phyloP scores from a whole-genome alignment of 2,888 invertebrate genomes.

The Phortica okadai region DNA sequence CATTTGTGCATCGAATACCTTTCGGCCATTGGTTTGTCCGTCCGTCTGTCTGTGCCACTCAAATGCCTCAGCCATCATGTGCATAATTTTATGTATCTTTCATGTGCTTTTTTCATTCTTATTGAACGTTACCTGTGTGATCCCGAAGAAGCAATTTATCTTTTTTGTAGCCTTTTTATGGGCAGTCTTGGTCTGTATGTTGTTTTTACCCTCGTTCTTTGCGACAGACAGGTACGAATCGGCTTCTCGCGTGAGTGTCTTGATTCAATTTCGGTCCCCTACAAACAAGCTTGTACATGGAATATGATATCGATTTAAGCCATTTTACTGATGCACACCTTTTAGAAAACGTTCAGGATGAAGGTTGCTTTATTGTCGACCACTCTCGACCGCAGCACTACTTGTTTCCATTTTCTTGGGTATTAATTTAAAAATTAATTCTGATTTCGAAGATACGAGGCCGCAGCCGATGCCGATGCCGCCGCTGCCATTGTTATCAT shows the following conservation, averaged over 20 bases:
- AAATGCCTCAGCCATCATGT: slow-evolving; percentile 56
- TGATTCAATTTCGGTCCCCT: too few relatives aligned
- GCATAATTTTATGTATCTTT: slow-evolving; percentile 57
- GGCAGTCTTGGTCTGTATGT: slow-evolving; percentile 63
- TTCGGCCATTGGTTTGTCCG: slow-evolving; percentile 8
- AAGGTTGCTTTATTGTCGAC: neutral
- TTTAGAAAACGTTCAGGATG: too few relatives aligned
- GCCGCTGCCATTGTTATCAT: slow-evolving; percentile 21
- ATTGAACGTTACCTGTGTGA: slow-evolving; percentile 53
- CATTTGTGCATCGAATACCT: neutral
- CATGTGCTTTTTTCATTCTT: slow-evolving; percentile 5
- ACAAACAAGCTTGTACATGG: too few relatives aligned
- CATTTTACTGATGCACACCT: too few relatives aligned
- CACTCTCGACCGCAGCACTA: slow-evolving; percentile 37
- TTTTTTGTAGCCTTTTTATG: slow-evolving; percentile 74
- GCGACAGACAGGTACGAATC: neutral
- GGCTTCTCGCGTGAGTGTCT: too few relatives aligned
- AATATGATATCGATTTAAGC: too few relatives aligned
- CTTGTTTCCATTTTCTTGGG: slow-evolving; percentile 36
- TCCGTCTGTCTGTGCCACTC: neutral
- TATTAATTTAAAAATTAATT: slow-evolving; percentile 70
- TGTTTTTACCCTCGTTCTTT: slow-evolving; percentile 42
- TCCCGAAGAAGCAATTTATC: slow-evolving; percentile 72
- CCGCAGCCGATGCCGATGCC: slow-evolving; percentile 33
- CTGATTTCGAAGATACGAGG: slow-evolving; percentile 66